Evolutionary conservation across 1,140 invertebrate genomes (phyloP), one percentile per base, ranked within the genome.

Genomic region (Cotesia glomerata): DNA sequence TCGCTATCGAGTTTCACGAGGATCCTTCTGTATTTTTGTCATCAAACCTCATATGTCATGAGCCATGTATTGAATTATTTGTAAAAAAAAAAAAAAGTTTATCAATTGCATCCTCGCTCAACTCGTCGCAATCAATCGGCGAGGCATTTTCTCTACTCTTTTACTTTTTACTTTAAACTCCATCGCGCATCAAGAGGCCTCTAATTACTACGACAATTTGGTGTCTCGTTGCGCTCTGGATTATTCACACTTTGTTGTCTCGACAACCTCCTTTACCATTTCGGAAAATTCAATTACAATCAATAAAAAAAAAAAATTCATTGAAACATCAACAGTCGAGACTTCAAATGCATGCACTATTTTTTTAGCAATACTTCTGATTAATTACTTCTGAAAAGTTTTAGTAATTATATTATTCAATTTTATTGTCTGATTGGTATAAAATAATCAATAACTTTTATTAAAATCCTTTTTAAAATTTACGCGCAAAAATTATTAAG

Each of bases 131-230:
- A 72, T 75, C 69, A 58, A 72, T 69, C 65, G 49, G 64, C 36
- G 58, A 72, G 72, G 65, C 69, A 72, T 39, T 72, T 68, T 58
- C 73, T 73, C 58, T 70, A 14, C 75, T 74, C 65, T 71, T 26
- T 74, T 62, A 65, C 73, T 67, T 74, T 63, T 69, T 69, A 62
- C 67, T 69, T 65, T 63, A 18, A 52, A 71, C 32, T 54, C 63
- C 73, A 71, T 69, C 18, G 58, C 69, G 69, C 56, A 74, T 54
- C 56, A 69, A 64, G 69, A 74, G 35, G 54, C 66, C 35, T 68
- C 49, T 56, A 56, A 61, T 62, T 39, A 62, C 59, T 14, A 62
- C 59, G 35, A 35, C 34, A 35, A n/a, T 34, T 18, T 9, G 56
- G 56, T 65, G 36, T 72, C 71, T 72, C 62, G 34, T 45, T 72